phyloP scores from a whole-genome alignment of 2,888 invertebrate species.

The Erynnis tages region DNA sequence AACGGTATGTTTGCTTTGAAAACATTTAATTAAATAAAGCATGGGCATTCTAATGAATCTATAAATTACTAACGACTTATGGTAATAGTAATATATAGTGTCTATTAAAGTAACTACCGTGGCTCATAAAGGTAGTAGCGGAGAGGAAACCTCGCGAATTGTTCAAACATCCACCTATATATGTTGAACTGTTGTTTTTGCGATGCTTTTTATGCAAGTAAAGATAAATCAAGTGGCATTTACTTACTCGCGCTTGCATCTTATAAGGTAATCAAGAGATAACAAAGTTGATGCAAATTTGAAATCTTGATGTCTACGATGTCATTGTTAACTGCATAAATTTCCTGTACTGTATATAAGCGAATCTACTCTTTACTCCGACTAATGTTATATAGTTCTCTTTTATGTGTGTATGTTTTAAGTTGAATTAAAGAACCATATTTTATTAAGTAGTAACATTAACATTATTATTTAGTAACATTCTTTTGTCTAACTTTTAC shows the following conservation, averaged over 20 bases:
- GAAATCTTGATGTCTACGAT: neutral
- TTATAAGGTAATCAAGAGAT: constrained; percentile 11
- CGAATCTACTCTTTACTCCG: too few species aligned
- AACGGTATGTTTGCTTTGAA: constrained; percentile 22
- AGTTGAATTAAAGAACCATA: too few species aligned
- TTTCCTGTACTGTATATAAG: neutral
- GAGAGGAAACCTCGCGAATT: constrained; percentile 21
- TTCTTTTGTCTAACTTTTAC: neutral
- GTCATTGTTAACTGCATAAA: neutral
- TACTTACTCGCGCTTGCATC: constrained; percentile 1
- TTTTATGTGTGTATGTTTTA: too few species aligned
- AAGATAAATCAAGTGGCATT: constrained; percentile 5
- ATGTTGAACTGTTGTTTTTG: constrained; percentile 15
- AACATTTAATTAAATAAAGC: constrained; percentile 28
- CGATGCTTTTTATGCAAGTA: constrained; percentile 3
- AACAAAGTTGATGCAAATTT: constrained; percentile 9
- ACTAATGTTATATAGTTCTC: too few species aligned
- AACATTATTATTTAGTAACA: too few species aligned
- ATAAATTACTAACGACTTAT: constrained; percentile 25
- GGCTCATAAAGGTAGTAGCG: constrained; percentile 13
- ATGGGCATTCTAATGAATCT: constrained; percentile 27
- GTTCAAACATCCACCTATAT: constrained; percentile 18
- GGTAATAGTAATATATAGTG: constrained; percentile 25
- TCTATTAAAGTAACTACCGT: constrained; percentile 21
- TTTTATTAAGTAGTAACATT: too few species aligned